Conservation (phyloP, 2,797 vertebrate species). For the Eurystomus glaucurus region DNA sequence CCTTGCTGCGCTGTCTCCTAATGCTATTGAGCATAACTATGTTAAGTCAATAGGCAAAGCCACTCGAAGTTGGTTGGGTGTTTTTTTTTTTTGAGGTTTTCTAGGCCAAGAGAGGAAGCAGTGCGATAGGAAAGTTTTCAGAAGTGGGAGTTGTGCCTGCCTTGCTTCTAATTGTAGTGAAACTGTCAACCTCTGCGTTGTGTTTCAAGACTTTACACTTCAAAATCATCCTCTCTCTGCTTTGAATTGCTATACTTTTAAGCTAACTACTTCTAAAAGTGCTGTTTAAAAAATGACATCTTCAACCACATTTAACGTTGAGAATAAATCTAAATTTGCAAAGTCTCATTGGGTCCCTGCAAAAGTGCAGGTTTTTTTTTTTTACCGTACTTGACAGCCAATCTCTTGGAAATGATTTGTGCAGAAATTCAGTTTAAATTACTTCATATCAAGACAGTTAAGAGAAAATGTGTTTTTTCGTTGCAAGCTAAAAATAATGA, state of each 20-base stretch:
- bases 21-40: conserved; percentile 22
- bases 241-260: conserved; percentile 83
- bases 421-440: conserved; percentile 81
- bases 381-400: conserved; percentile 75
- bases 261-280: conserved; percentile 84
- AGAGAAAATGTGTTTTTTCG: conserved; percentile 67
- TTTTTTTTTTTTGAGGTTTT: conserved; percentile 39
- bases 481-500: conserved; percentile 75
- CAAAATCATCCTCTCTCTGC: conserved; percentile 78
- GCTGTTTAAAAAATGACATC: conserved; percentile 83
- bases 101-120: conserved; percentile 60
- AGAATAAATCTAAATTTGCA: conserved; percentile 78
- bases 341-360: conserved; percentile 75
- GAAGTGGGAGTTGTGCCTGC: conserved; percentile 70
- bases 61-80: background rate
- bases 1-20: conserved; percentile 23
- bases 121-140: conserved; percentile 65
- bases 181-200: conserved; percentile 77
- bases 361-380: conserved; percentile 45
- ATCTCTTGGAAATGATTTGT: conserved; percentile 78
- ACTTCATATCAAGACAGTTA: conserved; percentile 73
- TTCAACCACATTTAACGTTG: conserved; percentile 78
- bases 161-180: conserved; percentile 76
- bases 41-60: conserved; percentile 48
- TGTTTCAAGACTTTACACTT: conserved; percentile 80